Conservation (phyloP, 2,113 vertebrate species). For the Pachycephala philippinensis region DNA sequence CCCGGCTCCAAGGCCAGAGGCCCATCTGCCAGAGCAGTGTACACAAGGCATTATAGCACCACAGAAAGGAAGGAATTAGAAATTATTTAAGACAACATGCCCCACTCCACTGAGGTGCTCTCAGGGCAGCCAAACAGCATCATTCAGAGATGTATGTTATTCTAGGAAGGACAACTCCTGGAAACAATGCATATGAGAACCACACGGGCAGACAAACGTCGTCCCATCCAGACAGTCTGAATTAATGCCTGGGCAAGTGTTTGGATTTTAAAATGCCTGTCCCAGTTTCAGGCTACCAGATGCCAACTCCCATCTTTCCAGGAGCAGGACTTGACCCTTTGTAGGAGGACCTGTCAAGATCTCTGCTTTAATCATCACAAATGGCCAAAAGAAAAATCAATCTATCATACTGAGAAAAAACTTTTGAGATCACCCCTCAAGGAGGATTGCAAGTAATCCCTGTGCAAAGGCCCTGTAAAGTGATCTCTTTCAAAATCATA, state of each 20-base stretch:
- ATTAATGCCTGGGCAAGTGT: constrained; percentile 15
- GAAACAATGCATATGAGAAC: background rate
- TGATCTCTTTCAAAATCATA: constrained; percentile 71
- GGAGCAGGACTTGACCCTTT: constrained; percentile 36
- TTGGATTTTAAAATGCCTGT: constrained; percentile 29
- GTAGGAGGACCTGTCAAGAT: constrained; percentile 30
- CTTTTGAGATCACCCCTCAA: constrained; percentile 63
- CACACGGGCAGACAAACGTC: background rate
- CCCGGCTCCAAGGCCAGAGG: background rate
- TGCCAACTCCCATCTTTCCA: constrained; percentile 34
- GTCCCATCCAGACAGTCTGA: constrained; percentile 25
- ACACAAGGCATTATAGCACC: background rate
- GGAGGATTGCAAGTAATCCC: constrained; percentile 67
- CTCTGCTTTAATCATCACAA: constrained; percentile 49
- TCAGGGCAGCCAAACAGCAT: background rate
- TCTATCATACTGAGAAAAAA: constrained; percentile 57
- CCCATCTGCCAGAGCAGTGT: background rate
- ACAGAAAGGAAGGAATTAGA: background rate
- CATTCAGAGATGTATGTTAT: background rate
- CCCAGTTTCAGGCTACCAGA: constrained; percentile 21
- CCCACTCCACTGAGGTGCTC: background rate
- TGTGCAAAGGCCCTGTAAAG: constrained; percentile 68
- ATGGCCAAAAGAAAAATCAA: constrained; percentile 44
- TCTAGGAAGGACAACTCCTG: constrained; percentile 5
- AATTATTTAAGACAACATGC: background rate